Conservation (phyloP, 2,888 invertebrate species). For the Acrobasis consociella region DNA sequence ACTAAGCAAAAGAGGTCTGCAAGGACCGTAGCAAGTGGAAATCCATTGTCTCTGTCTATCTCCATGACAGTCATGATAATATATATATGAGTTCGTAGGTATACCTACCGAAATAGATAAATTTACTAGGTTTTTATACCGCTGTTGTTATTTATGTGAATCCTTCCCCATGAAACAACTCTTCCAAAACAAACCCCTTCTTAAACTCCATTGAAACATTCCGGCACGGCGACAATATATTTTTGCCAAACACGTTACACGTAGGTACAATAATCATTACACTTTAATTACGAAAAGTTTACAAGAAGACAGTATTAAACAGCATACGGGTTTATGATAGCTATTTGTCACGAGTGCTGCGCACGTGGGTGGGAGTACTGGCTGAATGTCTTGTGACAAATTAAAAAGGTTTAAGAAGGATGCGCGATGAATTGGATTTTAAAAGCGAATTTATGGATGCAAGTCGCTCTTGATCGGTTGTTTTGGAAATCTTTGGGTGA, state of each 20-base stretch:
- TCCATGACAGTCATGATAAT: too few species aligned
- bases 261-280: slow-evolving; percentile 30
- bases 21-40: too few species aligned
- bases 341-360: slow-evolving; percentile 80
- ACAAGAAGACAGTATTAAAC: slow-evolving; percentile 43
- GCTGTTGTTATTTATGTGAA: too few species aligned
- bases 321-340: slow-evolving; percentile 71
- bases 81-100: too few species aligned
- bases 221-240: slow-evolving; percentile 2
- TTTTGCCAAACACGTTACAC: slow-evolving; percentile 11
- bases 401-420: not conserved
- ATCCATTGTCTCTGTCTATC: too few species aligned
- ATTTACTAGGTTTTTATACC: too few species aligned
- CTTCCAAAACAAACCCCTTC: slow-evolving; percentile 4
- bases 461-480: too few species aligned
- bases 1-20: too few species aligned
- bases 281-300: slow-evolving; percentile 59
- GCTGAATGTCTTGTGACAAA: slow-evolving; percentile 23
- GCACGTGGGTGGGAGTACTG: slow-evolving; percentile 59
- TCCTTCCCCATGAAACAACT: not conserved
- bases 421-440: too few species aligned
- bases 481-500: too few species aligned
- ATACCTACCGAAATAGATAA: too few species aligned
- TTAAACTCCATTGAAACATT: slow-evolving; percentile 7
- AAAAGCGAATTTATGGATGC: too few species aligned